Base-by-base conservation (phyloP, 92 coral and sea anemone genomes). In the Paramuricea clavata region DNA sequence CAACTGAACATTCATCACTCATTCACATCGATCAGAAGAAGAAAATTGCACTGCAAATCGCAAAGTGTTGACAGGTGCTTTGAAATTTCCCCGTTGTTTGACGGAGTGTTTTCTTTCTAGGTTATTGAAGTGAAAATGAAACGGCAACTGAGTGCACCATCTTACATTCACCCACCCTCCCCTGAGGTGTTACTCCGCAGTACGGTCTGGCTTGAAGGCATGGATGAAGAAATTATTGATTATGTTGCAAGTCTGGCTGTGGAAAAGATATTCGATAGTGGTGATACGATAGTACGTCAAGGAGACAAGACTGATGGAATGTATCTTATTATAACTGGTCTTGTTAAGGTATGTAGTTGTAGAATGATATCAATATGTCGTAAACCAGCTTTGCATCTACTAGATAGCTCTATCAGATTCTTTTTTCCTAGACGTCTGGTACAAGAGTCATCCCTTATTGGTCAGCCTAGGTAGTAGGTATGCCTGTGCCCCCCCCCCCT, bases 61-160 rank as follows among this genome's bases (percentile, higher is more conserved):
- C n/a, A n/a, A n/a, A n/a, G n/a, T n/a, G n/a, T n/a, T n/a, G n/a
- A n/a, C n/a, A n/a, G n/a, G n/a, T n/a, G n/a, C n/a, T n/a, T n/a
- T n/a, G n/a, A n/a, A n/a, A n/a, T n/a, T n/a, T n/a, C n/a, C n/a
- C n/a, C n/a, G n/a, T n/a, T n/a, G n/a, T n/a, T n/a, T n/a, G n/a
- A n/a, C n/a, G n/a, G n/a, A 41, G 9, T 21, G 42, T 69, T 78
- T 17, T 56, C 60, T 7, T 6, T 65, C 0, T 78, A 96, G 99
- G 78, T 96, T 41, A 93, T 96, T 42, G 99, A 96, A 74, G 93
- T 92, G 26, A 96, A 94, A 75, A 96, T 96, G 99, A 96, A 96
- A 87, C 92, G 93, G 31, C 99, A 96, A 59, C 84, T 96, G 47
- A 96, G 92, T 59, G 98, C 99, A 34, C 99, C 99, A 34, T 89